Evolutionary conservation across 2,888 invertebrate species (phyloP), one percentile per base, ranked within the genome.

Genomic region (Drosophila basisetae): DNA sequence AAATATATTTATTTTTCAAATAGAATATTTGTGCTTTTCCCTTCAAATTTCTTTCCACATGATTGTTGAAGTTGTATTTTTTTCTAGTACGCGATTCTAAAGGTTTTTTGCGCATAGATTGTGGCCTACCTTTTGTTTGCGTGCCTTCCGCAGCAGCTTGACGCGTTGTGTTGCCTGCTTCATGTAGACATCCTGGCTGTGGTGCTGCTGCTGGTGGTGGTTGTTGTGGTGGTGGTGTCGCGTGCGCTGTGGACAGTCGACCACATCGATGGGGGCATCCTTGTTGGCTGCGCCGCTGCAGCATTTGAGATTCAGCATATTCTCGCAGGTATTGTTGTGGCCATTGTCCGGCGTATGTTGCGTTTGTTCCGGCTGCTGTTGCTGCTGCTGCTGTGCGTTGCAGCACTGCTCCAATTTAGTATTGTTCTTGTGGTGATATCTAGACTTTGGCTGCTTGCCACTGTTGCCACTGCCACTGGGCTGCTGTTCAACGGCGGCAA

Each of bases 141-240:
- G 88, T 63, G 93, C 92, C 78, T 93, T 92, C n/a, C 94, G 84
- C 68, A 94, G 73, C 90, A 93, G 90, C 89, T 93, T 93, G 59
- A 93, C 92, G 35, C 93, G 90, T 54, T 92, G 90, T 63, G 93
- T 92, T n/a, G 92, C 92, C 78, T 93, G 93, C 77, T 92, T 93
- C 89, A 92, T 91, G 77, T 92, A 93, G 73, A 91, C 83, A 78
- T 92, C 92, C 71, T 84, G 89, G 35, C 66, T 82, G 68, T 70
- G 82, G 54, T 78, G 80, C 37, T 62, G 73, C 6, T 43, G 76
- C 25, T 52, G 41, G 13, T 66, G 73, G 39, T 49, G 65, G 53
- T 47, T 56, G 39, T 76, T 67, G 2, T 68, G 84, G 22, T 76
- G 84, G 6, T 81, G 84, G 18, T 62, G 63, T 9, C 70, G 83